Base-by-base conservation (phyloP, 1,140 invertebrate genomes). In the Babylonia areolata region DNA sequence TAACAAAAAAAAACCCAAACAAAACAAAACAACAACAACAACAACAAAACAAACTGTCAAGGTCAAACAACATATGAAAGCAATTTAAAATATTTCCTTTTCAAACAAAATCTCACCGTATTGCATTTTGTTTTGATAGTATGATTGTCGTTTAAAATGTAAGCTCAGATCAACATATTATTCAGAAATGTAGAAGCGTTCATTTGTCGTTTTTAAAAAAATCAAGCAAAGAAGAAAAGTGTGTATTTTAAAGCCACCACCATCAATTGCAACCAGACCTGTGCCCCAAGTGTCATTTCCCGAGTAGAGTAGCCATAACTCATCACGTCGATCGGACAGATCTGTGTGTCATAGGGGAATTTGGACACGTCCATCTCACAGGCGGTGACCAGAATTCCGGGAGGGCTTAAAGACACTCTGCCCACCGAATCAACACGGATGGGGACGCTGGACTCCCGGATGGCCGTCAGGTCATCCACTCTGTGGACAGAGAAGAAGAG, bases 281-380 rank as follows among this genome's bases (percentile, higher is more conserved):
- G n/a, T n/a, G n/a, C n/a, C n/a, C n/a, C n/a, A n/a, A n/a, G n/a
- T n/a, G n/a, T 69, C 42, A 82, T 54, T 37, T 82, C 85, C 12
- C 84, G 54, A 33, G 84, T 80, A 15, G 79, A 86, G 93, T 99
- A 99, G 0, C 97, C 98, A 98, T 98, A 99, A 0, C 97, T 98
- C 2, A 98, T 98, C 90, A 99, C 98, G 94, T 98, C 98, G 97
- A 99, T 98, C 94, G 97, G 97, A 94, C 98, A 99, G 39, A 97
- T 97, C 94, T 99, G 98, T 94, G 98, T 86, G 95, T 99, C 98
- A 92, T 99, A 99, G 1, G 98, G 90, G 86, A 89, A 92, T 81
- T 85, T 88, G 1, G 87, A 89, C 23, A 99, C 98, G 93, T 99
- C 97, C 84, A 89, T 88, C 46, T 81, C 84, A 78, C 98, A 99